These are phyloP conservation scores for Pica pica DNA, from an alignment of 2,113 vertebrate genomes.

Conservation along the genomic window DNA sequence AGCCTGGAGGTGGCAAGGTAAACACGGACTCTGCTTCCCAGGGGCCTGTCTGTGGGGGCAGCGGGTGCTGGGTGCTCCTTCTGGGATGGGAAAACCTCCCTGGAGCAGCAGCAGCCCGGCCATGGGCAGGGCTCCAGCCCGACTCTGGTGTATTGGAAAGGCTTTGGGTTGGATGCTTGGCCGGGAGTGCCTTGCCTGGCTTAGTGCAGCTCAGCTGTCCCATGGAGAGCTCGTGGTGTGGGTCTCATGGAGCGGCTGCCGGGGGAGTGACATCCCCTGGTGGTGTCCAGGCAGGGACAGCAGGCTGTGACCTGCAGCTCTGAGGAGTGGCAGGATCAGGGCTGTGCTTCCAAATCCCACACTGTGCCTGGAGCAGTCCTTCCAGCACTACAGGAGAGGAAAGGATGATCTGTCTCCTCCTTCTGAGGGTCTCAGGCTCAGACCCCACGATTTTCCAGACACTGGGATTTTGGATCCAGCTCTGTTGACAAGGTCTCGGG, in stretches of 20 bases:
- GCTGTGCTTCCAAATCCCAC: neutral
- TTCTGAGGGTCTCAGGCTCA: accelerated
- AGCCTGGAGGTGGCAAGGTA: constrained; percentile 96
- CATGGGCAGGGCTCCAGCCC: neutral
- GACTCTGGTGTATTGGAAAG: accelerated
- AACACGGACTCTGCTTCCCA: neutral
- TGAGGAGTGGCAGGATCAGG: accelerated
- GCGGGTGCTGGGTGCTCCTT: accelerated
- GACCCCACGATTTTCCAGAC: neutral
- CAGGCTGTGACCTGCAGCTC: neutral
- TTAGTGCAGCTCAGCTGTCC: neutral
- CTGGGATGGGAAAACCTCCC: neutral
- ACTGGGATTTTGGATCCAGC: neutral
- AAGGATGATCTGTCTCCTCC: neutral
- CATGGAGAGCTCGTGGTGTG: neutral
- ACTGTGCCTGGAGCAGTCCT: neutral
- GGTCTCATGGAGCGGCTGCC: accelerated
- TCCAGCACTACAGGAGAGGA: neutral
- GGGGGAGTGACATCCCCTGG: accelerated
- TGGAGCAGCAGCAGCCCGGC: neutral
- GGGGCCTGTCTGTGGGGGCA: neutral
- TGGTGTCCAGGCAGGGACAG: neutral
- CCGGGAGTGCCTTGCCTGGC: neutral
- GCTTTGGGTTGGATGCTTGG: neutral
- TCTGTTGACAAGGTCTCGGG: neutral